Evolutionary conservation across 2,113 vertebrate genomes (phyloP), one percentile per base, ranked within the genome.

Genomic region (Chelonoidis abingdonii): DNA sequence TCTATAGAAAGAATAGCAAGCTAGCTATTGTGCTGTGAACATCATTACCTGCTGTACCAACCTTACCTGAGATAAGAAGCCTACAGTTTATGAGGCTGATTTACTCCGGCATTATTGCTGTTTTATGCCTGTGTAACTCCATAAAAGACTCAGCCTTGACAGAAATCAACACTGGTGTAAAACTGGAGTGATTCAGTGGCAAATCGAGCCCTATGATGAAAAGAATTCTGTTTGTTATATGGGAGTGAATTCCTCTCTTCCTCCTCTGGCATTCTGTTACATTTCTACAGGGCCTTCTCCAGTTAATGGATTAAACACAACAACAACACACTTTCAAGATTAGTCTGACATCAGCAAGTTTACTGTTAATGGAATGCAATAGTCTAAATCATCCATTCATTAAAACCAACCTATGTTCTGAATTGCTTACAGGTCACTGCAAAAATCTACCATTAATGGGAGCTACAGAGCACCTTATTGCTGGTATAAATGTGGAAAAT

Each of bases 241-340:
- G 41, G 9, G 41, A 84, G 87, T 6, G 80, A 88, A n/a, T 69
- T 38, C 35, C n/a, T 35, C 8, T 85, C 16, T 75, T 27, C 38
- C n/a, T 87, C 80, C 83, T 94, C 87, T 92, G 88, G 52, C 89
- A 94, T 93, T 97, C 86, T 69, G 83, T 92, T 83, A 11, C 89
- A 89, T 90, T 95, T 96, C 78, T 80, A 47, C 49, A 91, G 78
- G 87, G 88, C 80, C 82, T 94, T 54, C 85, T 95, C 80, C 49
- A 35, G 52, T 95, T 89, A 93, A 84, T 3, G 1, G 76, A 13
- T 86, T 92, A 96, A 97, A 93, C 38, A 86, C 44, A 59, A 14
- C 9, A 2, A 11, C 27, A 31, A 5, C 22, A 1, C 4, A 0
- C 90, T 97, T 96, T 83, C 92, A 92, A 95, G 92, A 81, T 78